phyloP scores from a whole-genome alignment of 2,797 vertebrate species.

The Danio aesculapii region DNA sequence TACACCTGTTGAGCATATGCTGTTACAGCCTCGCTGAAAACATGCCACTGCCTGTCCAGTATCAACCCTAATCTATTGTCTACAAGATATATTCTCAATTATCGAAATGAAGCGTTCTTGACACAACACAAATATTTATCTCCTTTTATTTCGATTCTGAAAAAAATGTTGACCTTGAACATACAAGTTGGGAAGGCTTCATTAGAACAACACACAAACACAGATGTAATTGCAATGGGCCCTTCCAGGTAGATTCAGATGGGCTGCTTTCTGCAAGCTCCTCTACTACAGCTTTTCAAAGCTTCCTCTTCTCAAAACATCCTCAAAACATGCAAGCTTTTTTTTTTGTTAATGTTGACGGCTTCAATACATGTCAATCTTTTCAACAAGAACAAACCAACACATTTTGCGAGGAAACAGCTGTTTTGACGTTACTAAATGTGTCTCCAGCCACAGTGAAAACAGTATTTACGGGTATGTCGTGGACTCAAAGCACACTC shows the following conservation, averaged over 20 bases:
- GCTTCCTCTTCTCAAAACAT: neutral
- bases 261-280: neutral
- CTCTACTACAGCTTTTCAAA: neutral
- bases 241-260: neutral
- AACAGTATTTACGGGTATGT: conserved; percentile 6
- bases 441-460: conserved; percentile 20
- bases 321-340: conserved; percentile 38
- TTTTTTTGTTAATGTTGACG: neutral
- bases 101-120: neutral
- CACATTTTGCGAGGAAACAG: conserved; percentile 29
- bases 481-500: conserved; percentile 24
- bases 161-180: conserved; percentile 26
- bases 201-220: conserved; percentile 32
- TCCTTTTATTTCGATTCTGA: conserved; percentile 38
- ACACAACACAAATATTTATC: neutral
- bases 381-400: conserved; percentile 52
- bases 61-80: neutral
- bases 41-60: neutral
- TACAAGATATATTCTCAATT: neutral
- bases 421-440: conserved; percentile 16
- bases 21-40: conserved; percentile 13
- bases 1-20: conserved; percentile 57
- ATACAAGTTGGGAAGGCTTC: conserved; percentile 37
- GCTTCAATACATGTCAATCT: conserved; percentile 30
- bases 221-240: neutral